Base-by-base conservation (phyloP, 2,113 vertebrate genomes). In the Ifrita kowaldi region DNA sequence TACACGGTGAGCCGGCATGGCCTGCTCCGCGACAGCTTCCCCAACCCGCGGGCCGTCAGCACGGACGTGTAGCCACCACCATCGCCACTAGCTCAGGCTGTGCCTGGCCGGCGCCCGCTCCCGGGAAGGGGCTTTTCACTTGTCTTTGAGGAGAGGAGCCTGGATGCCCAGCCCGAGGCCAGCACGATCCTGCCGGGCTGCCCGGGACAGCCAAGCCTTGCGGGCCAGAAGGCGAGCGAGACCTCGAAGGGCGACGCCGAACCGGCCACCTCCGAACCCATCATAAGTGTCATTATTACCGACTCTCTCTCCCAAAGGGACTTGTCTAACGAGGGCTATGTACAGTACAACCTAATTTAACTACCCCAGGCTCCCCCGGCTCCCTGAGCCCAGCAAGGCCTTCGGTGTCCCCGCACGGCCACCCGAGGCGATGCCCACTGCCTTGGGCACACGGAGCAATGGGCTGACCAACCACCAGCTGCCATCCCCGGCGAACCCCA, bases 11-110 rank as follows among this genome's bases (percentile, higher is more conserved):
- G 98, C 73, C 98, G 97, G 91, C 98, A 97, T 44, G 81, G 97
- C 65, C 69, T 97, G 22, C 87, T 97, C 69, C 94, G 96, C 0
- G 98, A 99, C 81, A 96, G 98, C 95, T 99, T 98, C 98, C 98
- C 98, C 8, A 99, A 98, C 97, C 98, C 98, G 27, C 98, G 98
- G 92, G 99, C 99, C 97, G 97, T 99, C 97, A 99, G 99, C 98
- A 99, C 99, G 6, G 99, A 99, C 21, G 99, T 99, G 97, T 99
- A 97, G 99, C 50, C 96, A 74, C 50, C 96, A 74, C 85, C 79
- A 1, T 20, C 8, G 69, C 68, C 79, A 10, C 92, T n/a, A 11
- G 86, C 84, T 62, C 68, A 9, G 80, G 70, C 42, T 73, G 92
- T 17, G 41, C 77, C 47, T 15, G 7, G 37, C 10, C 7, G 10